These are phyloP conservation scores for Uria lomvia DNA, from an alignment of 2,113 vertebrate genomes.

Conservation along the genomic window DNA sequence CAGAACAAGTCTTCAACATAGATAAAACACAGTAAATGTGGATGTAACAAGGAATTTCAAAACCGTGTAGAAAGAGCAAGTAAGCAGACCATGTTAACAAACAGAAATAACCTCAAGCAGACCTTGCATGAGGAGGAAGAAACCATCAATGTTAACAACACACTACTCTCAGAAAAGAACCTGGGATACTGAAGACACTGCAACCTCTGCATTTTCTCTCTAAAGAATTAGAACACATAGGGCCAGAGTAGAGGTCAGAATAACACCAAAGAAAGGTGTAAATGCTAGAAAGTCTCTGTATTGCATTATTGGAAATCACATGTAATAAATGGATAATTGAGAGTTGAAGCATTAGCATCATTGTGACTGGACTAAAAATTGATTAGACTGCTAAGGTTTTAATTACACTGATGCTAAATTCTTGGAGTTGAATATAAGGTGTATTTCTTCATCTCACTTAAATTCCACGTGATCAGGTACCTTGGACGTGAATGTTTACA, in stretches of 20 bases:
- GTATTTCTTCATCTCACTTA: background rate
- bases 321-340: background rate
- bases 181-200: background rate
- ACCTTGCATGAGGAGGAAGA: background rate
- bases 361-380: background rate
- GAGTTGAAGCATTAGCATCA: background rate
- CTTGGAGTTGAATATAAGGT: background rate
- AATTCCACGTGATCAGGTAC: background rate
- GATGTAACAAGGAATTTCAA: background rate
- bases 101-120: background rate
- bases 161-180: background rate
- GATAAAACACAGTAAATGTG: background rate
- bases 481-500: background rate
- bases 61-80: background rate
- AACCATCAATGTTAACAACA: background rate
- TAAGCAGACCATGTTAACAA: background rate
- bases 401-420: background rate
- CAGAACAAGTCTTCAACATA: background rate
- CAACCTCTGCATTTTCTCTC: background rate
- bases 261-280: background rate
- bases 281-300: background rate
- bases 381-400: background rate
- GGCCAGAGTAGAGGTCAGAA: background rate
- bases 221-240: background rate
- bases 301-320: background rate